Evolutionary conservation across 2,113 vertebrate genomes (phyloP), one percentile per base, ranked within the genome.

Genomic region (Barnardius zonarius): DNA sequence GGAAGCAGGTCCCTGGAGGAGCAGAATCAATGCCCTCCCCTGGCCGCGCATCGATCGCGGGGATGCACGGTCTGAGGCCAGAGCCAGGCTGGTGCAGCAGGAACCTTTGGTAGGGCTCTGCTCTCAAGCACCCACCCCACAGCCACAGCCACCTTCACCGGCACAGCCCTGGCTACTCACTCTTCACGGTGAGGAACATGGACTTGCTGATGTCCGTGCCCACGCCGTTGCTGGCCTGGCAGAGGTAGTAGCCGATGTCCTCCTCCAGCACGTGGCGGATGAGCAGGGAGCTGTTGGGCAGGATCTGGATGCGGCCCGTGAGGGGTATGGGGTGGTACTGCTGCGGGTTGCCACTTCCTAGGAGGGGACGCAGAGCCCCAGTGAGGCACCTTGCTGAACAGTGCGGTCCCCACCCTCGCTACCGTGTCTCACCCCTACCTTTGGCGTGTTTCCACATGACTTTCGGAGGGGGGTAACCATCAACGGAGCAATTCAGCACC

Each of bases 161-260:
- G 30, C 6, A 2, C 16, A 2, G 46, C 69, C 59, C 79, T 0
- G 7, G 63, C 35, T 62, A 98, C 99, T 98, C 88, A 99, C 99
- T 99, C 97, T 99, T 99, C 43, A 99, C 99, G 0, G 99, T 99
- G 91, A 99, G 99, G 86, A 99, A 98, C 99, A 99, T 99, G 97
- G 99, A 99, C 97, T 99, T 99, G 99, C 99, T 99, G 98, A 99
- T 99, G 97, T 99, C 99, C 0, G 99, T 99, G 83, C 99, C 99
- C 89, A 99, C 99, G 1, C 99, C 99, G 5, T 99, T 99, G 98
- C 99, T 99, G 97, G 99, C 99, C 98, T 99, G 99, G 97, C 99
- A 99, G 69, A 99, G 98, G 98, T 99, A 99, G 97, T 99, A 99
- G 82, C 99, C 99, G 0, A 99, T 99, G 94, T 99, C 99, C 95